phyloP scores from a whole-genome alignment of 2,797 vertebrate species.

The Channa striata region DNA sequence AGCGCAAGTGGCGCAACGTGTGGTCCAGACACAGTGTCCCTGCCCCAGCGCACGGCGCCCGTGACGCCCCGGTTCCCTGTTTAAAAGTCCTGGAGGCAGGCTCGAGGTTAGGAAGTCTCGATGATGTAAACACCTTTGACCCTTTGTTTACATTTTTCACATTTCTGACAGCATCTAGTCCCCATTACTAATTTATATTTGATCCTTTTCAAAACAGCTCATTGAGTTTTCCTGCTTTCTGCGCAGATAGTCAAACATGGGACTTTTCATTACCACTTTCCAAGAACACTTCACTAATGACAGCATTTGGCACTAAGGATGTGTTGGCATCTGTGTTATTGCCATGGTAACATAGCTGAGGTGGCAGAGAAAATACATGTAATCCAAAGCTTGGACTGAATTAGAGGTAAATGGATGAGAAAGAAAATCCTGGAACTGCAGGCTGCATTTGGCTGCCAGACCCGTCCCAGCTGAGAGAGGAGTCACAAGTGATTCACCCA shows the following conservation, averaged over 20 bases:
- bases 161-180: too few relatives aligned
- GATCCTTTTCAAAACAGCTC: slow-evolving; percentile 17
- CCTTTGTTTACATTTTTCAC: too few relatives aligned
- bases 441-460: slow-evolving; percentile 48
- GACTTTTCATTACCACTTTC: slow-evolving; percentile 33
- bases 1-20: slow-evolving; percentile 66
- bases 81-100: slow-evolving; percentile 9
- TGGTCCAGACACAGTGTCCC: slow-evolving; percentile 70
- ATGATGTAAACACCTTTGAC: slow-evolving; percentile 1
- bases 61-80: slow-evolving; percentile 11
- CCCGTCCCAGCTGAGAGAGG: slow-evolving; percentile 52
- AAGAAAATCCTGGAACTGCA: slow-evolving; percentile 68
- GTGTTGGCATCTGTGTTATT: slow-evolving; percentile 42
- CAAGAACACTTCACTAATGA: slow-evolving; percentile 25
- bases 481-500: slow-evolving; percentile 64
- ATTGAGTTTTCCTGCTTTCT: slow-evolving; percentile 18
- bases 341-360: slow-evolving; percentile 56
- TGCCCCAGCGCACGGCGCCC: slow-evolving; percentile 17
- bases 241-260: neutral
- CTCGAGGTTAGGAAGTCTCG: neutral
- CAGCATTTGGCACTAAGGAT: slow-evolving; percentile 25
- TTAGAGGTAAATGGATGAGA: slow-evolving; percentile 63
- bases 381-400: slow-evolving; percentile 42
- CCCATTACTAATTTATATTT: slow-evolving; percentile 26
- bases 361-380: slow-evolving; percentile 63